Base-by-base conservation (phyloP, 2,888 invertebrate genomes). In the Drosophila antonietae region DNA sequence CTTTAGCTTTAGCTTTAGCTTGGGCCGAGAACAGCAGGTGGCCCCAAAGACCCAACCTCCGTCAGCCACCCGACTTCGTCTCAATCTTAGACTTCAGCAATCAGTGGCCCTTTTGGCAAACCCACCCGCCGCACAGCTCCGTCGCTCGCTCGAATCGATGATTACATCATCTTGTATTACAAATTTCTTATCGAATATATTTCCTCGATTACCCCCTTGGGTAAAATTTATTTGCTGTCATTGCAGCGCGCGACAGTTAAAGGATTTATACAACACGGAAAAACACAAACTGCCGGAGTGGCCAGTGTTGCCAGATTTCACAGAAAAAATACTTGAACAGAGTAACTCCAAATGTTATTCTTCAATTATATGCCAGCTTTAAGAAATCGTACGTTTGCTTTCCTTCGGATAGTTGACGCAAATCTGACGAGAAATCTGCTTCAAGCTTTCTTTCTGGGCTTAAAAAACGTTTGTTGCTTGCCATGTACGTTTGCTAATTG, bases 151-250 rank as follows among this genome's bases (percentile, higher is more conserved):
- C 69, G 52, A 67, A 78, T 83, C 89, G 82, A 88, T 80, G 81
- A 86, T 81, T 81, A 79, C 80, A 84, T 83, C 82, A 89, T 83
- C 86, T 85, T 85, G 80, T 80, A 80, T 81, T 84, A 87, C 90
- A 83, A 89, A 90, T 88, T 90, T 89, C 83, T 78, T 81, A 90
- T 91, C 91, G 91, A 91, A 90, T 90, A 88, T 90, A 89, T 90
- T 88, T 83, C 81, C 88, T 90, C 92, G 92, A 92, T 92, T 92
- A 92, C 91, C 89, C 92, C 92, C 92, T 86, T 88, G 92, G 92
- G 92, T 91, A 82, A 90, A 91, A 92, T 92, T 91, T 92, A 92
- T 91, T 91, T 91, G 87, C 91, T 90, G 88, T 90, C 89, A 85
- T 80, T 90, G 90, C 72, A 72, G 63, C 68, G 73, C 79, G 83